These are phyloP conservation scores for Anguilla japonica DNA, from an alignment of 2,113 vertebrate genomes.

Conservation along the genomic window DNA sequence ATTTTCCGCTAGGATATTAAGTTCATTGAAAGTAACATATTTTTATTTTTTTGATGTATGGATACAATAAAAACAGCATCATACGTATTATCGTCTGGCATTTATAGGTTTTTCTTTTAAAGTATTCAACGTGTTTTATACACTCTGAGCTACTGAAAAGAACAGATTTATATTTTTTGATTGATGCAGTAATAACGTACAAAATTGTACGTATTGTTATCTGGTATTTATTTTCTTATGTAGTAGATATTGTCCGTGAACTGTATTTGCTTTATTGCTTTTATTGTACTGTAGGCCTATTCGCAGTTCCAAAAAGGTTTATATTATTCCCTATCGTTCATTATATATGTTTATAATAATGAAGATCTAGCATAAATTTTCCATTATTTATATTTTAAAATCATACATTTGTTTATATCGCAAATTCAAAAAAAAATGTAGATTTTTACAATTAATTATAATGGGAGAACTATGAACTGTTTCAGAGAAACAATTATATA, in stretches of 20 bases:
- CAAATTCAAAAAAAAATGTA: no score
- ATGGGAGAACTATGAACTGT: no score
- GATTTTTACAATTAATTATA: no score
- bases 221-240: background rate
- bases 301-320: background rate
- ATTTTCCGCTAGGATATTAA: background rate
- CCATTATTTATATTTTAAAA: background rate
- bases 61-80: background rate
- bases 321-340: background rate
- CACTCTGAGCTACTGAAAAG: background rate
- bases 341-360: background rate
- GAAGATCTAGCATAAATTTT: background rate
- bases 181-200: background rate
- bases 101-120: background rate
- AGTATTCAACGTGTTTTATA: no score
- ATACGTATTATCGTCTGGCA: background rate
- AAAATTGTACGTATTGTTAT: background rate
- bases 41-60: background rate
- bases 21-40: background rate
- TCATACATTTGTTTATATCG: background rate
- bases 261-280: background rate
- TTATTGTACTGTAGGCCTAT: background rate
- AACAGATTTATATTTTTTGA: constrained; percentile 10
- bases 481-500: background rate
- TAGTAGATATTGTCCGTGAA: background rate